Evolutionary conservation across 2,113 vertebrate species (phyloP).

Genomic region (Semnornis frantzii): DNA sequence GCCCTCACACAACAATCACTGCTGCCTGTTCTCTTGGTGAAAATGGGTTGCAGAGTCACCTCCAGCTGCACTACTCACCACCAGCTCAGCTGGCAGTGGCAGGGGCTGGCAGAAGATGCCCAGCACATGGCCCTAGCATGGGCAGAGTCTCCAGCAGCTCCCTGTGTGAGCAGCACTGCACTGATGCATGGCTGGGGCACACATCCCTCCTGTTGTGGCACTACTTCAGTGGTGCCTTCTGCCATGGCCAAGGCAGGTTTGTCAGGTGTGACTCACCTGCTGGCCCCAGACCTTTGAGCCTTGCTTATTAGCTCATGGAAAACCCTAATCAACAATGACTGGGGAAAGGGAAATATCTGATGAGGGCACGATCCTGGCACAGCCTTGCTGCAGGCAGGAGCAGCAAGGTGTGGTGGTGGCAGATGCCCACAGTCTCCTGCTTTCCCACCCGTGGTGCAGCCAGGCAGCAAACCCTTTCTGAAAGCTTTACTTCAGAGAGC

Average conservation of each 20-base stretch:
- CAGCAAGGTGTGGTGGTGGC: rapidly evolving
- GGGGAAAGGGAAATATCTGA: not conserved
- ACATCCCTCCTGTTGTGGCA: rapidly evolving
- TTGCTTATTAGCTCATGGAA: not conserved
- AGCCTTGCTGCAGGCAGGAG: not conserved
- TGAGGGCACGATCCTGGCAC: rapidly evolving
- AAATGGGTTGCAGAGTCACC: not conserved
- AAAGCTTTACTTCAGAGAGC: not conserved
- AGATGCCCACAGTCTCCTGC: rapidly evolving
- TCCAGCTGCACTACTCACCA: not conserved
- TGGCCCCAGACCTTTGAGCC: not conserved
- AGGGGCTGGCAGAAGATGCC: not conserved
- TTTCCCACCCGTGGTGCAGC: not conserved
- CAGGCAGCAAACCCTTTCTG: not conserved
- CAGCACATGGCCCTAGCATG: rapidly evolving
- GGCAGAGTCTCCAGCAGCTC: not conserved
- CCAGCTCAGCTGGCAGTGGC: too few relatives aligned
- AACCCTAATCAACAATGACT: not conserved
- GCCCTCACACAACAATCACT: rapidly evolving
- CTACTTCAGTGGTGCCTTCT: not conserved
- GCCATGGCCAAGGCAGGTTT: not conserved
- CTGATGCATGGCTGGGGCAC: rapidly evolving
- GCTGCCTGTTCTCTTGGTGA: not conserved
- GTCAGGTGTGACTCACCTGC: conserved; percentile 5
- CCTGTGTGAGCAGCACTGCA: rapidly evolving